Conservation (phyloP, 2,797 vertebrate species). For the Lacerta viridis region DNA sequence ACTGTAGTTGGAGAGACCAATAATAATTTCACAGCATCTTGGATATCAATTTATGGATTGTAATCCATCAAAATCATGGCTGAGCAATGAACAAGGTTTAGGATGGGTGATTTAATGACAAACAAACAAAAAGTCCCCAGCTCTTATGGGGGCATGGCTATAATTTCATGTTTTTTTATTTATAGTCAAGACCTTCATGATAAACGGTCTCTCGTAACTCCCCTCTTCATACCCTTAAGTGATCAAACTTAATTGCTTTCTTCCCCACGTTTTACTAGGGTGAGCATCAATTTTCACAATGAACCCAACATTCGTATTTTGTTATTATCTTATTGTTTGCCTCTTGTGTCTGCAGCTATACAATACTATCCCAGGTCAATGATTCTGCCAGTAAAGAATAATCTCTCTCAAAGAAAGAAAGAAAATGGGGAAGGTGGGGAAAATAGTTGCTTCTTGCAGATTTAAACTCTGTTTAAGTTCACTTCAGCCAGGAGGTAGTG, state of each 20-base stretch:
- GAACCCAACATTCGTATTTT: slow-evolving; percentile 42
- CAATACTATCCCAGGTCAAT: slow-evolving; percentile 50
- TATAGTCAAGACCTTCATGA: slow-evolving; percentile 49
- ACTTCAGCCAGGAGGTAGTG: no score
- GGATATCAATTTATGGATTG: slow-evolving; percentile 45
- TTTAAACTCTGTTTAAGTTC: background rate
- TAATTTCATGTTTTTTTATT: slow-evolving; percentile 55
- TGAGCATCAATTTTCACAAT: slow-evolving; percentile 48
- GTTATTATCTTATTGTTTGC: slow-evolving; percentile 47
- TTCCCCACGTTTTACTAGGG: slow-evolving; percentile 40
- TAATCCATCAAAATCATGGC: slow-evolving; percentile 54
- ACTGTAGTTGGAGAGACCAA: slow-evolving; percentile 9
- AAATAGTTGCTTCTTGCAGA: slow-evolving; percentile 28
- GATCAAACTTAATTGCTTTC: slow-evolving; percentile 58
- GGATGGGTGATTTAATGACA: slow-evolving; percentile 59
- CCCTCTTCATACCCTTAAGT: slow-evolving; percentile 24
- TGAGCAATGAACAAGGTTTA: slow-evolving; percentile 49
- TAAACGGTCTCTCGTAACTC: slow-evolving; percentile 57
- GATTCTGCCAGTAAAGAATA: slow-evolving; percentile 53
- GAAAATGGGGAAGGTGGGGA: slow-evolving; percentile 8
- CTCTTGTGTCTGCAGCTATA: slow-evolving; percentile 49
- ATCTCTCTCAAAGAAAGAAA: slow-evolving; percentile 27
- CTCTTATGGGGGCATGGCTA: slow-evolving; percentile 36
- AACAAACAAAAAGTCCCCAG: slow-evolving; percentile 30
- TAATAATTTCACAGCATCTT: slow-evolving; percentile 12